Conservation (phyloP, 2,797 vertebrate genomes). For the Paedocypris micromegethes region DNA sequence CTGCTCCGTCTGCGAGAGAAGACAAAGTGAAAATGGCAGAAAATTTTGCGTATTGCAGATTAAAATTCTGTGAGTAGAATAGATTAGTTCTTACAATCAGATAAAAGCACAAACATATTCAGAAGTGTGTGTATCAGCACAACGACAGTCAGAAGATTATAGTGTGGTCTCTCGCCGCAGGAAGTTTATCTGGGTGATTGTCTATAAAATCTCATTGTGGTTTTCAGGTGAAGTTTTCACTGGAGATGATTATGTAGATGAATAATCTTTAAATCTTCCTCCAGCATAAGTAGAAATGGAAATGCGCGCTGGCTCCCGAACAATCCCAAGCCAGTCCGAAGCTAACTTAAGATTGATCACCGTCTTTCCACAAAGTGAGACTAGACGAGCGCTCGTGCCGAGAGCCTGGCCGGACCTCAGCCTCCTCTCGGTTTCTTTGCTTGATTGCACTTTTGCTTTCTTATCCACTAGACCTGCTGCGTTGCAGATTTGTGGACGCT, state of each 20-base stretch:
- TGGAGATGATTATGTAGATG: conserved; percentile 18
- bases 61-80: no score
- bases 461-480: conserved; percentile 31
- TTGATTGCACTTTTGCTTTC: conserved; percentile 50
- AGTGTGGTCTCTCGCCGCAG: no score
- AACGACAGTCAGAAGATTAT: no score
- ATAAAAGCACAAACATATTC: no score
- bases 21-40: no score
- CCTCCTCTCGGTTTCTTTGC: conserved; percentile 34
- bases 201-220: conserved; percentile 2
- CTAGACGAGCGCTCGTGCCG: conserved; percentile 4
- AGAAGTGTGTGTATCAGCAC: no score
- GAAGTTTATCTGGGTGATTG: no score
- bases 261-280: conserved; percentile 26
- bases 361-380: conserved; percentile 6
- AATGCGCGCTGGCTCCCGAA: neutral
- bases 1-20: no score
- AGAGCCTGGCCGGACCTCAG: neutral
- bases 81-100: no score
- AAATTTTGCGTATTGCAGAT: no score
- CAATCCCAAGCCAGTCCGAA: neutral
- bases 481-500: conserved; percentile 38
- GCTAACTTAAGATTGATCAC: conserved; percentile 22
- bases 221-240: neutral
- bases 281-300: conserved; percentile 17